phyloP scores from a whole-genome alignment of 2,797 vertebrate species.

The Enteromius trimaculatus region DNA sequence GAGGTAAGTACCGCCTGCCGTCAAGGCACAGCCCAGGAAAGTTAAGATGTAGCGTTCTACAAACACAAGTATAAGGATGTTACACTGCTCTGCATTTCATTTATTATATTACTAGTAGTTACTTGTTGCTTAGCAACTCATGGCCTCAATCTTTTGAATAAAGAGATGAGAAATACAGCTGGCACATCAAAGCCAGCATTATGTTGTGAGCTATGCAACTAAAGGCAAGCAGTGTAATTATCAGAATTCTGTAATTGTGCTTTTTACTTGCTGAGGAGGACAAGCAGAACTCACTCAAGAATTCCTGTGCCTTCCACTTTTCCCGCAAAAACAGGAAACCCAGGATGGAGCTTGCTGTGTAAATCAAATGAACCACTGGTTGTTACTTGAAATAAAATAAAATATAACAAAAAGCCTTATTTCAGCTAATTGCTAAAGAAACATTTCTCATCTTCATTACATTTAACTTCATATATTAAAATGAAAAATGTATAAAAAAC shows the following conservation, averaged over 20 bases:
- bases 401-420: background rate
- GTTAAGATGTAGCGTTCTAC: slow-evolving; percentile 87
- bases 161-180: slow-evolving; percentile 15
- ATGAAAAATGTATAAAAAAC: background rate
- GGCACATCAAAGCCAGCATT: background rate
- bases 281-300: slow-evolving; percentile 87
- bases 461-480: background rate
- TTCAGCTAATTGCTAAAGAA: background rate
- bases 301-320: slow-evolving; percentile 91
- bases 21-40: slow-evolving; percentile 88
- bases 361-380: slow-evolving; percentile 25
- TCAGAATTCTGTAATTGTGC: background rate
- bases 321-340: slow-evolving; percentile 95
- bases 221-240: background rate
- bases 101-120: background rate
- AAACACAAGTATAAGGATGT: background rate
- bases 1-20: slow-evolving; percentile 88
- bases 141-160: background rate
- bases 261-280: background rate
- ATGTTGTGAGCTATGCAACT: background rate
- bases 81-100: background rate
- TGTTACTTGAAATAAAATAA: background rate
- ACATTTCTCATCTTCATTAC: background rate
- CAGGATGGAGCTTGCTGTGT: slow-evolving; percentile 91
- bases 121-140: slow-evolving; percentile 9